Percentiles rank a stretch among this genome's conserved stretches.
phyloP scores from a whole-genome alignment of 2,113 vertebrate genomes.

The Tachysurus vachellii region DNA sequence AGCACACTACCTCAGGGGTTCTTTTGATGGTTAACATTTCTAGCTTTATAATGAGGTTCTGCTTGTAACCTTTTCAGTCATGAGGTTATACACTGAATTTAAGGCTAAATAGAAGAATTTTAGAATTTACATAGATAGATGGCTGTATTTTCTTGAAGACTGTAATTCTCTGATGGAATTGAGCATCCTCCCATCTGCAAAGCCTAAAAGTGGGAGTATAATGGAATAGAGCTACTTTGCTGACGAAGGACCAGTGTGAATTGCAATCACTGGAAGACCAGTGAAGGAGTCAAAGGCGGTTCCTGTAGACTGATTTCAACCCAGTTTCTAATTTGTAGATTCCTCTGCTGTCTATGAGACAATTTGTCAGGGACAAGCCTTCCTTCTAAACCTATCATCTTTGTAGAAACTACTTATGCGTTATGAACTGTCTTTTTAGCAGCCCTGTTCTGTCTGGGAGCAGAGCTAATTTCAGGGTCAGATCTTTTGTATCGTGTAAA shows the following conservation, averaged over 20 bases:
- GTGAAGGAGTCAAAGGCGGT: neutral
- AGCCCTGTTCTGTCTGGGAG: neutral
- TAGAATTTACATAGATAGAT: neutral
- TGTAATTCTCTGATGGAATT: neutral
- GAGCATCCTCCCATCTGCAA: neutral
- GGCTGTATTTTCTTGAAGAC: neutral
- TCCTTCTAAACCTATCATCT: neutral
- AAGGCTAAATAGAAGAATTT: neutral
- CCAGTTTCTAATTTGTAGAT: neutral
- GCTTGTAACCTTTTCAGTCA: neutral
- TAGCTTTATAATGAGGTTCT: neutral
- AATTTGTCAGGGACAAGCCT: neutral
- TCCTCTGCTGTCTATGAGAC: neutral
- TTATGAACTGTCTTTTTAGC: neutral
- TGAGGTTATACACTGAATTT: neutral
- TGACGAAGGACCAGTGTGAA: conserved; percentile 6
- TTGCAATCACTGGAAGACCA: neutral
- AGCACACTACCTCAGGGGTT: neutral
- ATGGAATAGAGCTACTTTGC: neutral
- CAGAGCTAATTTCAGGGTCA: neutral
- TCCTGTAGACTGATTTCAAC: neutral
- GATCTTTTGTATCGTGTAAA: neutral
- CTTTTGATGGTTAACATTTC: neutral
- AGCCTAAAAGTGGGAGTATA: neutral
- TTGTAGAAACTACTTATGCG: neutral